Conservation (phyloP, 2,888 invertebrate species). For the Netelia virgata region DNA sequence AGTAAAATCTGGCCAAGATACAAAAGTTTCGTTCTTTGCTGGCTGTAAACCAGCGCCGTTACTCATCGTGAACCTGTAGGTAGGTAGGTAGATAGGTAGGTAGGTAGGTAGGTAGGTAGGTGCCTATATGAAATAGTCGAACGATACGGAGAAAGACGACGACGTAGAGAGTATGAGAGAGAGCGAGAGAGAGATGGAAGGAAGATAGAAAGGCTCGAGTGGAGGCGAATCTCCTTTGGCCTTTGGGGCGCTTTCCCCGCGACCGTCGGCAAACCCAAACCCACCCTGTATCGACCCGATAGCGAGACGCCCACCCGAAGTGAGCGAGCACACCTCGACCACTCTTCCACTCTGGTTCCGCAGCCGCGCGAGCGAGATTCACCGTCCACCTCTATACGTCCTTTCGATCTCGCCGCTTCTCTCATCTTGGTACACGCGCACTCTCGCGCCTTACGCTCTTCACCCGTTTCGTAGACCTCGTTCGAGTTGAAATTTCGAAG, state of each 20-base stretch:
- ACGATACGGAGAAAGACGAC: not conserved
- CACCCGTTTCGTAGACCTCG: not conserved
- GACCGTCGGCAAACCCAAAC: conserved; percentile 76
- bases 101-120: no score
- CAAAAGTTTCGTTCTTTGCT: conserved; percentile 6
- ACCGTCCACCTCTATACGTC: not conserved
- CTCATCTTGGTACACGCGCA: not conserved
- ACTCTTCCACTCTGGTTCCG: not conserved
- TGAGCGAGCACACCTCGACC: conserved; percentile 44
- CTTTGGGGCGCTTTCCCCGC: conserved; percentile 74
- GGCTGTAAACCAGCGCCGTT: not conserved
- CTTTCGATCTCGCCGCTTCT: not conserved
- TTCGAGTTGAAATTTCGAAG: not conserved
- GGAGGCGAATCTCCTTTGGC: conserved; percentile 54
- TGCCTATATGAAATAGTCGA: conserved; percentile 53
- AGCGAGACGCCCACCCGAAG: conserved; percentile 77
- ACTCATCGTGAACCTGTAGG: no score
- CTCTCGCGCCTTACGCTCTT: not conserved
- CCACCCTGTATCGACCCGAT: conserved; percentile 82
- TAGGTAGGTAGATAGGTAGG: no score
- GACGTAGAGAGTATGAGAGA: not conserved
- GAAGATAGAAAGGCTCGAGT: conserved; percentile 6
- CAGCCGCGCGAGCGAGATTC: no score
- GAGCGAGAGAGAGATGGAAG: not conserved
- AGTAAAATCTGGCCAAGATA: conserved; percentile 35